Evolutionary conservation across 2,888 invertebrate genomes (phyloP), one percentile per base, ranked within the genome.

Genomic region (Rhodophaea formosa): DNA sequence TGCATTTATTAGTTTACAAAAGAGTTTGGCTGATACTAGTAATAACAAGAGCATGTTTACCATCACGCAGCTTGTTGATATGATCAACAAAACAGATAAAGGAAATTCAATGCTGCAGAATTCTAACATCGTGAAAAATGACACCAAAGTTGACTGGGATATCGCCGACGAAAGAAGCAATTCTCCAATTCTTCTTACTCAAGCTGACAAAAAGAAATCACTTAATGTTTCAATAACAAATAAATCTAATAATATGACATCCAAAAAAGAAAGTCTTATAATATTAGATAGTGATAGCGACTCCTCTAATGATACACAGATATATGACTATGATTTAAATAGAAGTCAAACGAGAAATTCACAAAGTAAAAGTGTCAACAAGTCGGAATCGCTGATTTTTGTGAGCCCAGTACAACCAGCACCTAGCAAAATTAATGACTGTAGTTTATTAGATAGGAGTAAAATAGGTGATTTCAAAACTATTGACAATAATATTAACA

Each of bases 31-130:
- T 45, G 70, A 80, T 42, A 78, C 71, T 42, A 80, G 67, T 23
- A 71, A 82, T 23, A 72, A 82, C 58, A 84, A 84, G 74, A 91
- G 88, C 61, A 79, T 91, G 80, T 80, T 90, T 44, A 85, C 91
- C 3, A 82, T 91, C 56, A 90, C 92, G 10, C 91, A 92, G 72
- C 72, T 89, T 23, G 83, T 91, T 29, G 82, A 90, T 61, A 82
- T 91, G 74, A 87, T 92, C 5, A 89, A 89, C 64, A 83, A 79
- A 71, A 71, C 76, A 12, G 70, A 74, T 46, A 63, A 65, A 55
- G 64, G 68, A 29, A 68, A 63, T 35, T 70, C 74, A 16, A 29
- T 60, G 1, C 55, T 59, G 14, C 61, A 59, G 23, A 53, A 62
- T 39, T 42, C 35, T 16, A 30, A 32, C 3, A 30, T 14, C 0